Conservation (phyloP, 2,797 vertebrate species). For the Parauchenoglanis punctatus region DNA sequence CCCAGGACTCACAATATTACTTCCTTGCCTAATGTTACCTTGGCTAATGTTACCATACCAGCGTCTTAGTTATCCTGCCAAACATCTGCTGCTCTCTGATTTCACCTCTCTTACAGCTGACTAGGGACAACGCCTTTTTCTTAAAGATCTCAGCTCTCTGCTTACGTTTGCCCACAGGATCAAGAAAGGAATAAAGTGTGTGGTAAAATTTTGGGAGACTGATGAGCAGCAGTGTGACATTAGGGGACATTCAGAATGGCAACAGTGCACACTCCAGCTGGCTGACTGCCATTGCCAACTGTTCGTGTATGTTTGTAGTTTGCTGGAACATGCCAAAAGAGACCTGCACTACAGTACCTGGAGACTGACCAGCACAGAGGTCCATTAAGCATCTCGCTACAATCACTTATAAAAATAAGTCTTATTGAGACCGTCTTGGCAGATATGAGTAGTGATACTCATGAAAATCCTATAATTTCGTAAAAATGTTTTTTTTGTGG, state of each 20-base stretch:
- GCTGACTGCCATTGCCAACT: conserved; percentile 73
- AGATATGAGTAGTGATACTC: not conserved
- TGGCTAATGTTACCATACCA: conserved; percentile 9
- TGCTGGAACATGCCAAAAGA: conserved; percentile 74
- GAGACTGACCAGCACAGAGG: conserved; percentile 64
- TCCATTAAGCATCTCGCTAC: conserved; percentile 60
- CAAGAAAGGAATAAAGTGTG: conserved; percentile 25
- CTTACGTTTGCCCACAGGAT: conserved; percentile 16
- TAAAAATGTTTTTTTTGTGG: not conserved
- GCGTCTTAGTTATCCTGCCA: conserved; percentile 46
- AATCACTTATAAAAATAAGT: conserved; percentile 62
- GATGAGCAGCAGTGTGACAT: conserved; percentile 65
- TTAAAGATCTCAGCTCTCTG: conserved; percentile 49
- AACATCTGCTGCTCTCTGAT: conserved; percentile 44
- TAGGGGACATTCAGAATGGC: conserved; percentile 64
- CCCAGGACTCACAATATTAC: conserved; percentile 27
- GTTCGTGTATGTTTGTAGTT: conserved; percentile 73
- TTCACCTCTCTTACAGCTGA: conserved; percentile 45
- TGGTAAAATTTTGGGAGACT: conserved; percentile 62
- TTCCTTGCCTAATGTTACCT: conserved; percentile 26
- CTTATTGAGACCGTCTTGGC: not conserved
- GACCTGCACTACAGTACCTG: conserved; percentile 66
- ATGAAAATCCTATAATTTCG: too few relatives aligned
- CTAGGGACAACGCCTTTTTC: conserved; percentile 44
- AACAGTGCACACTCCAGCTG: conserved; percentile 73